Evolutionary conservation across 1,140 invertebrate genomes (phyloP).

Genomic region (Frieseomelitta varia): DNA sequence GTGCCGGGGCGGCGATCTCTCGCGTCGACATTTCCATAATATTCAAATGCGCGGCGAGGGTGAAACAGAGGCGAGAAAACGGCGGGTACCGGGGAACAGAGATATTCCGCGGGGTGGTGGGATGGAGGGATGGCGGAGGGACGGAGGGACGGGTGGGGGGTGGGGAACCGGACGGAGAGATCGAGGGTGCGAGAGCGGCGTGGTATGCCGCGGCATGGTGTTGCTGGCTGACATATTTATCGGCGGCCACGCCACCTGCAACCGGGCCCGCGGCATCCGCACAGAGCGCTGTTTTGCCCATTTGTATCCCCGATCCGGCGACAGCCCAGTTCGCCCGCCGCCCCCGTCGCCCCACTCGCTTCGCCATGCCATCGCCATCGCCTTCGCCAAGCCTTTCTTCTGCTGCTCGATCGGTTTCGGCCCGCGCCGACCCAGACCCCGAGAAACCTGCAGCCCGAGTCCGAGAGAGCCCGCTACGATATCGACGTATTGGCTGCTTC

Average conservation of each 20-base stretch:
- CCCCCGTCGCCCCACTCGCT: constrained; percentile 36
- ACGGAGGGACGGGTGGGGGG: constrained; percentile 44
- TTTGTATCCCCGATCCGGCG: constrained; percentile 69
- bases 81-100: constrained; percentile 34
- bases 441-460: constrained; percentile 26
- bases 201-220: constrained; percentile 71
- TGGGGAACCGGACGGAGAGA: constrained; percentile 54
- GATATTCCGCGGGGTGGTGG: constrained; percentile 42
- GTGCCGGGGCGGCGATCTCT: constrained; percentile 35
- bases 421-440: constrained; percentile 30
- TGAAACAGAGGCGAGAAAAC: constrained; percentile 36
- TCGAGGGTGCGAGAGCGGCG: constrained; percentile 59
- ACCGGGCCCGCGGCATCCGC: constrained; percentile 75
- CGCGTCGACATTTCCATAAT: constrained; percentile 72
- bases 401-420: neutral
- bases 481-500: constrained; percentile 60
- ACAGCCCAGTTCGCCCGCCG: constrained; percentile 68
- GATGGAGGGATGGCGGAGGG: constrained; percentile 40
- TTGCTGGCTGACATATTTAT: constrained; percentile 81
- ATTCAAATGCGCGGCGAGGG: constrained; percentile 69
- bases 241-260: constrained; percentile 79
- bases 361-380: too few species aligned
- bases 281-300: constrained; percentile 72
- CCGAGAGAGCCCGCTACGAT: neutral
- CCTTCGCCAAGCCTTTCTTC: constrained; percentile 30